Evolutionary conservation across 2,888 invertebrate species (phyloP).

Genomic region (Latheticus oryzae): DNA sequence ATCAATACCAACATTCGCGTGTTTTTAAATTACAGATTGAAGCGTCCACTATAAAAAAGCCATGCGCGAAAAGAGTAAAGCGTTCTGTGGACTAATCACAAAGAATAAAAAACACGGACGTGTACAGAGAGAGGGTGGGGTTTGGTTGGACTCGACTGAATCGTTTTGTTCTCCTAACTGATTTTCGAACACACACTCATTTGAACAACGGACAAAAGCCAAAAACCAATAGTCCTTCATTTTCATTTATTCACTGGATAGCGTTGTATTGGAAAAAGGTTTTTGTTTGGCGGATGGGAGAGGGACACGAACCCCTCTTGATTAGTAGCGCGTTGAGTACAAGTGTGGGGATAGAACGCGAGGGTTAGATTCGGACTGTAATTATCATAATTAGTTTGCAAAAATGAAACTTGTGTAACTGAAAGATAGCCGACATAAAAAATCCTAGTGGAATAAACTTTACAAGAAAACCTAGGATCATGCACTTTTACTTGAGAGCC

Average conservation of each 20-base stretch:
- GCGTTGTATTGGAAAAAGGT: slow-evolving; percentile 66
- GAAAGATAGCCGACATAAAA: too few relatives aligned
- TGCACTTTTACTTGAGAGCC: too few relatives aligned
- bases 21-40: slow-evolving; percentile 67
- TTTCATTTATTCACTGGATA: slow-evolving; percentile 67
- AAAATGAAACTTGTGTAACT: too few relatives aligned
- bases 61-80: slow-evolving; percentile 67
- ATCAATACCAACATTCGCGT: slow-evolving; percentile 66
- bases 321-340: slow-evolving; percentile 56
- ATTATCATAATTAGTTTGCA: slow-evolving; percentile 63
- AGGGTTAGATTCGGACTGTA: slow-evolving; percentile 55
- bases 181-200: slow-evolving; percentile 63
- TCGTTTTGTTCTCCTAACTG: slow-evolving; percentile 66
- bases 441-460: too few relatives aligned
- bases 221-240: slow-evolving; percentile 68
- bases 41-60: slow-evolving; percentile 65
- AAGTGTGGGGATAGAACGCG: slow-evolving; percentile 52
- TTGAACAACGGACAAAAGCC: slow-evolving; percentile 66
- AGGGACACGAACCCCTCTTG: slow-evolving; percentile 55
- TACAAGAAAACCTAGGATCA: too few relatives aligned
- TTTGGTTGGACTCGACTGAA: slow-evolving; percentile 46
- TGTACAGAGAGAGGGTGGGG: slow-evolving; percentile 54
- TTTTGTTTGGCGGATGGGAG: slow-evolving; percentile 62
- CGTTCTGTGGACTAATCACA: slow-evolving; percentile 66
- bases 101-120: slow-evolving; percentile 65